These are phyloP conservation scores for Phataginus tetradactyla DNA, from an alignment of 2,797 vertebrate genomes.

Conservation along the genomic window DNA sequence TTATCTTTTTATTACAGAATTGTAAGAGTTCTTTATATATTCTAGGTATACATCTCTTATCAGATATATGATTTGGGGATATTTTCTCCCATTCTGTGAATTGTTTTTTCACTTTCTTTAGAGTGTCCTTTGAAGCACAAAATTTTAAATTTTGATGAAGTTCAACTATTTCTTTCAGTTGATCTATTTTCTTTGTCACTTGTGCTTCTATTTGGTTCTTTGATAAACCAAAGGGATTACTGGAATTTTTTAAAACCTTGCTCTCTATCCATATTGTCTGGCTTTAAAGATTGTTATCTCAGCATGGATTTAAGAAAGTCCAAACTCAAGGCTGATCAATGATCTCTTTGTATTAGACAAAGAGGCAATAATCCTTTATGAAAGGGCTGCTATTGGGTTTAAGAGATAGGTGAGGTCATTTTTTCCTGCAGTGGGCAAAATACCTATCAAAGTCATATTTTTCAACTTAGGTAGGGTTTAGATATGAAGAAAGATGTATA, in stretches of 20 bases:
- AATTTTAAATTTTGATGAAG: background rate
- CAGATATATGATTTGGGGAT: background rate
- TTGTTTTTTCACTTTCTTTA: background rate
- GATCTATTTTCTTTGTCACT: background rate
- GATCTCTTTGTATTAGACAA: background rate
- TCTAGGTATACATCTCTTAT: background rate
- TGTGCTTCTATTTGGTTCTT: background rate
- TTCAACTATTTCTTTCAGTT: background rate
- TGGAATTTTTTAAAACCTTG: slow-evolving; percentile 19
- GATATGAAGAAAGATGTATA: background rate
- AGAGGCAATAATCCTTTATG: background rate
- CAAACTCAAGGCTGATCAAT: background rate
- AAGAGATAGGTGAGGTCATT: background rate
- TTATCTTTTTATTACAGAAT: slow-evolving; percentile 35
- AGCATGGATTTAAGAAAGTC: background rate
- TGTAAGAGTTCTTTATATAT: background rate
- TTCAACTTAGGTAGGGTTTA: background rate
- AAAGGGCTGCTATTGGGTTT: background rate
- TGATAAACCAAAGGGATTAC: background rate
- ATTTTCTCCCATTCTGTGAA: background rate
- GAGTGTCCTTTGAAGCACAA: background rate
- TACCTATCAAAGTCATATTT: background rate
- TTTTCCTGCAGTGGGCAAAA: background rate
- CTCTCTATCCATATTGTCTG: background rate
- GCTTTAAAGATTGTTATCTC: background rate